These are phyloP conservation scores for Sebastiscus tertius DNA, from an alignment of 2,797 vertebrate species.

Conservation along the genomic window DNA sequence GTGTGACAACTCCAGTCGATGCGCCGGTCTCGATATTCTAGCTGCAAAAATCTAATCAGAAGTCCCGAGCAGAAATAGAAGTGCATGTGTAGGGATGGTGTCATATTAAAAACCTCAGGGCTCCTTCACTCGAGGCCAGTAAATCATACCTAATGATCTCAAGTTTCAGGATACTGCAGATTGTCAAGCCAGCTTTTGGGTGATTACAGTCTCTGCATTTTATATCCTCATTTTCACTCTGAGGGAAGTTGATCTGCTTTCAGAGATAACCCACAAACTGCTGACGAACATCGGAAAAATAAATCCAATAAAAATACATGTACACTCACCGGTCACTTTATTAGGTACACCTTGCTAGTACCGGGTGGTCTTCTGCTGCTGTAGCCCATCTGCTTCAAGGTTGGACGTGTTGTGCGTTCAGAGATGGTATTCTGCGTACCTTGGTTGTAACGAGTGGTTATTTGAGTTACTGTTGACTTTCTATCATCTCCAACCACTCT, in stretches of 20 bases:
- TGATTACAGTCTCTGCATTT: background rate
- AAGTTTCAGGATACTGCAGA: background rate
- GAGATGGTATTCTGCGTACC: too few species aligned
- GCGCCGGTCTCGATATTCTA: background rate
- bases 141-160: background rate
- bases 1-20: background rate
- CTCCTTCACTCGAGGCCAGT: background rate
- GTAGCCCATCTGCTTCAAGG: too few species aligned
- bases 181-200: background rate
- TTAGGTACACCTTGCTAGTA: too few species aligned
- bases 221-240: background rate
- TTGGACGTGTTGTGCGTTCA: too few species aligned
- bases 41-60: background rate
- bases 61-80: background rate
- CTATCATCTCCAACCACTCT: too few species aligned
- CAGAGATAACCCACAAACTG: background rate
- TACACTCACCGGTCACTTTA: background rate
- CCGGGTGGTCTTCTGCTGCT: too few species aligned
- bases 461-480: too few species aligned
- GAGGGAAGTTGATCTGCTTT: background rate
- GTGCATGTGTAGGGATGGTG: background rate
- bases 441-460: too few species aligned
- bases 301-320: background rate
- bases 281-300: background rate
- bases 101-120: conserved; percentile 1